Percentiles rank a stretch among this genome's conserved stretches.
Conservation (phyloP, 1,140 invertebrate species). For the Delia radicum region DNA sequence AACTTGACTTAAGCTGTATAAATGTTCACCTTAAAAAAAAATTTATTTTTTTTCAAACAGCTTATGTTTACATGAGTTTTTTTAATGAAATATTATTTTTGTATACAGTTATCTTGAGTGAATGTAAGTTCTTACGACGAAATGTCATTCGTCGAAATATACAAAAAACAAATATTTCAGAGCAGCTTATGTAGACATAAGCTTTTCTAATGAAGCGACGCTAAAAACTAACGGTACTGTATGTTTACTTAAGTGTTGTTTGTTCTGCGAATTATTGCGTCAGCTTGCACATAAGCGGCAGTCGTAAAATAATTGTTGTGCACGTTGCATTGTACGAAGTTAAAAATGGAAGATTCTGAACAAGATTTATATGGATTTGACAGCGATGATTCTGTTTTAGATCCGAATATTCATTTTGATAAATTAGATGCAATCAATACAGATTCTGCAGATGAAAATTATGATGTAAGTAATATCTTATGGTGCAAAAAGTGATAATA, state of each 20-base stretch:
- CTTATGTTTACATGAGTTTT: background rate
- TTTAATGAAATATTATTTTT: background rate
- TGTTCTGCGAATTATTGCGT: background rate
- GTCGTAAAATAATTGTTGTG: too few relatives aligned
- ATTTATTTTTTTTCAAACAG: background rate
- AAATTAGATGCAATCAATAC: background rate
- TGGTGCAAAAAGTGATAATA: background rate
- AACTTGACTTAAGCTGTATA: background rate
- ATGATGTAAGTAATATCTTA: background rate
- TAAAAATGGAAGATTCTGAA: background rate
- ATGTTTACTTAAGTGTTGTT: background rate
- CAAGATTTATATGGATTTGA: background rate
- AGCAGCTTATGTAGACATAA: slow-evolving; percentile 1
- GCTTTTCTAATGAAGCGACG: background rate
- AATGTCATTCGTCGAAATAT: background rate
- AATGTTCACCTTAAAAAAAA: background rate
- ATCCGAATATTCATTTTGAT: background rate
- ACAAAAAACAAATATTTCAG: background rate
- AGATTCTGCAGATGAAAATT: background rate
- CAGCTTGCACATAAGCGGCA: background rate
- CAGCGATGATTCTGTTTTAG: background rate
- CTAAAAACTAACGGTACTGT: background rate
- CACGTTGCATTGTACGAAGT: background rate
- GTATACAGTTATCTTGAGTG: background rate
- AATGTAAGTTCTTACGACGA: background rate